phyloP scores from a whole-genome alignment of 2,113 vertebrate species.

The Centrocercus urophasianus region DNA sequence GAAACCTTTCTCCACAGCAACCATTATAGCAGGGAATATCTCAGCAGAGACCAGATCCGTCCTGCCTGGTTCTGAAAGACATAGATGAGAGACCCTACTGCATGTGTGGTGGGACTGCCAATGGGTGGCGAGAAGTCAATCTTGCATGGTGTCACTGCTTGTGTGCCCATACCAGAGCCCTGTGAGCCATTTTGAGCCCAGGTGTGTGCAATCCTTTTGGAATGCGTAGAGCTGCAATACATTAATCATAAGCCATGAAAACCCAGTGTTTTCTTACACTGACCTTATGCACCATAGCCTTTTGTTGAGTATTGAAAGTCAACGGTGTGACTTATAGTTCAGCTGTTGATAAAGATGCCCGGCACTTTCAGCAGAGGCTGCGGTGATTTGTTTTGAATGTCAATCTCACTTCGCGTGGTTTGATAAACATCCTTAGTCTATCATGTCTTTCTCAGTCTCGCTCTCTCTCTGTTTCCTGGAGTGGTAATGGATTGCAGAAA shows the following conservation, averaged over 20 bases:
- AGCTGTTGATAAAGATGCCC: neutral
- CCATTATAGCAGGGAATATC: neutral
- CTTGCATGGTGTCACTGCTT: neutral
- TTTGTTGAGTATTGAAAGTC: neutral
- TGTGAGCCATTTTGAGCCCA: neutral
- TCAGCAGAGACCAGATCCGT: neutral
- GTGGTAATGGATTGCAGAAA: conserved; percentile 52
- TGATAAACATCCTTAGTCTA: conserved; percentile 35
- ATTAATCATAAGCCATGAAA: neutral
- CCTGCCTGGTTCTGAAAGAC: neutral
- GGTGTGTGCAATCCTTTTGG: neutral
- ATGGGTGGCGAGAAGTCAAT: neutral
- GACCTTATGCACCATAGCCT: neutral
- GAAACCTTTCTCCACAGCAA: neutral
- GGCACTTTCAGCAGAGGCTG: neutral
- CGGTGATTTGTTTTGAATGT: neutral
- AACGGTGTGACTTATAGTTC: neutral
- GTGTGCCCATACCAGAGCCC: too few species aligned
- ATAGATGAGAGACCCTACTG: neutral
- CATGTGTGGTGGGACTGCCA: neutral
- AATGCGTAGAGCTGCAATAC: neutral
- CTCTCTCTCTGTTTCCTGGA: conserved; percentile 11
- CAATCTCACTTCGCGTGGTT: neutral
- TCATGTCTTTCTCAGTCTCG: neutral
- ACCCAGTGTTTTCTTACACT: neutral